Base-by-base conservation (phyloP, 1,140 invertebrate species). In the Ptiloglossa arizonensis region DNA sequence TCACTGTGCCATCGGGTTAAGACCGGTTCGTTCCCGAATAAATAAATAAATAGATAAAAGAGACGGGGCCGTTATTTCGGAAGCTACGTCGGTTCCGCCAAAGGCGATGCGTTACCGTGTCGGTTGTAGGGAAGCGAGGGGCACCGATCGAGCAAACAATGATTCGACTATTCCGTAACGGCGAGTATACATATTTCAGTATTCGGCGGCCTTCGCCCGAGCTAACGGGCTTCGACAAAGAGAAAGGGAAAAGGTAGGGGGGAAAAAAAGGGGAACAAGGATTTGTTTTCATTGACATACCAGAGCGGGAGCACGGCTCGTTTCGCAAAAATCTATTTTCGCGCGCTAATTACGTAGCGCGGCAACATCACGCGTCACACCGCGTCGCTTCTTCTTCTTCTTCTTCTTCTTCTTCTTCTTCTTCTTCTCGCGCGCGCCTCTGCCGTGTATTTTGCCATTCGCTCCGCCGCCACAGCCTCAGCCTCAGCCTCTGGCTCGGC, bases 261-360 rank as follows among this genome's bases (percentile, higher is more conserved):
- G 82, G 35, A 64, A 75, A 79, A n/a, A 75, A 85, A 80, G 76
- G 72, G 78, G 80, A 81, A 83, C 78, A 85, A 81, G 82, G 78
- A 83, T 85, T 77, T 83, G 78, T 85, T 70, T 81, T 73, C 63
- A 77, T 80, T 84, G 81, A 85, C 82, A 80, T 81, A 76, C 76
- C 81, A 76, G 72, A 80, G 63, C 66, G 60, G 54, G 57, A 50
- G 75, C 56, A 29, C 67, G 64, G 66, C 57, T 69, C 38, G 69
- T 86, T 86, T 82, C 80, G 83, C 68, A 82, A 85, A 86, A 81
- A 74, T 82, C 69, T 86, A 85, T 85, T 85, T 77, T 85, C 73
- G 64, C 72, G 71, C 76, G 69, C 82, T 71, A 84, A 84, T 84
- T 81, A 67, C 52, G 52, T 72, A 46, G 15, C 52, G 69, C 48